Evolutionary conservation across 2,888 invertebrate species (phyloP).

Genomic region (Pogonocherus hispidulus): DNA sequence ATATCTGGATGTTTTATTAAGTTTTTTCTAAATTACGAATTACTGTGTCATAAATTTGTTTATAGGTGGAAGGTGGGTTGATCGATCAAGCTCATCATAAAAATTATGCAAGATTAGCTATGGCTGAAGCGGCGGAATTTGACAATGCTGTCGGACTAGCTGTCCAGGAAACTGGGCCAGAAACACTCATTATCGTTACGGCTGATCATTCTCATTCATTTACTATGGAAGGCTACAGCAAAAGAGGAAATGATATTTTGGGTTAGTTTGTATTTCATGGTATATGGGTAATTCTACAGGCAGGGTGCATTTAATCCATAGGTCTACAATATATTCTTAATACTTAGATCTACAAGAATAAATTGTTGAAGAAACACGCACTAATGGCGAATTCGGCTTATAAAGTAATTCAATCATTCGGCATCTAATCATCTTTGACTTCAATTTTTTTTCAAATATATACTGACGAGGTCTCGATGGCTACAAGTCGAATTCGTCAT

Average conservation of each 20-base stretch:
- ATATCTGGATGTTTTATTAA: too few relatives aligned
- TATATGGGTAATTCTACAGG: background rate
- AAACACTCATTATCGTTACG: conserved; percentile 86
- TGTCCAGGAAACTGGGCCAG: conserved; percentile 70
- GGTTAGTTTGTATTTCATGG: conserved; percentile 67
- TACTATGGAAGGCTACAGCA: conserved; percentile 81
- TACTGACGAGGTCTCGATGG: too few relatives aligned
- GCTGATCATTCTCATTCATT: conserved; percentile 87
- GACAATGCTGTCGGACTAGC: conserved; percentile 82
- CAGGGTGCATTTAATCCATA: too few relatives aligned
- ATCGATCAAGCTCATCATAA: conserved; percentile 91
- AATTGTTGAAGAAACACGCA: too few relatives aligned
- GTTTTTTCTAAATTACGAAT: too few relatives aligned
- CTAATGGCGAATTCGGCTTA: too few relatives aligned
- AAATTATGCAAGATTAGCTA: conserved; percentile 81
- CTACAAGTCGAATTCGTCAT: too few relatives aligned
- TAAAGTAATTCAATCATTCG: too few relatives aligned
- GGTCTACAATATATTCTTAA: too few relatives aligned
- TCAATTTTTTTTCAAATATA: too few relatives aligned
- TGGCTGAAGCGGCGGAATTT: conserved; percentile 84
- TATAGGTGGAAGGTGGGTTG: conserved; percentile 85
- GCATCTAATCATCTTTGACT: too few relatives aligned
- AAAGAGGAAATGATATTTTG: conserved; percentile 77
- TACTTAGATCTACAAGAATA: too few relatives aligned
- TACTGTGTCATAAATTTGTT: background rate